Conservation (phyloP, 2,888 invertebrate genomes). For the Abrostola tripartita region DNA sequence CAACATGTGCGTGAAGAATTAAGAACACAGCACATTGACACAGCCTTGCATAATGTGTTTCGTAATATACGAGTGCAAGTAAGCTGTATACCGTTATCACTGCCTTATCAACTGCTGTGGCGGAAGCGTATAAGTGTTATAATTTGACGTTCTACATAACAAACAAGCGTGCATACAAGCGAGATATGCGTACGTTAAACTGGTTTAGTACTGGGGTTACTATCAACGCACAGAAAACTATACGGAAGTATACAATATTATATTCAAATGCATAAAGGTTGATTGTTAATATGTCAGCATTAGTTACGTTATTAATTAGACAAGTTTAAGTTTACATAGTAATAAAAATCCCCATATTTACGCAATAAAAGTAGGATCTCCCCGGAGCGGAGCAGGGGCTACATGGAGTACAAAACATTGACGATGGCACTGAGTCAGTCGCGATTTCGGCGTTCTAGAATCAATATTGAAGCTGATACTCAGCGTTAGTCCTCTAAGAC, state of each 20-base stretch:
- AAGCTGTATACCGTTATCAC: constrained; percentile 45
- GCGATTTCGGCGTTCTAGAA: constrained; percentile 77
- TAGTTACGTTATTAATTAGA: constrained; percentile 39
- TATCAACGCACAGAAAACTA: constrained; percentile 23
- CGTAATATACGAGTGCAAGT: constrained; percentile 39
- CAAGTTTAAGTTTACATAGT: constrained; percentile 33
- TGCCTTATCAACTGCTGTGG: constrained; percentile 40
- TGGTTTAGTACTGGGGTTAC: constrained; percentile 37
- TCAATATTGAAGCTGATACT: constrained; percentile 68
- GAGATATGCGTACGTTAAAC: constrained; percentile 34
- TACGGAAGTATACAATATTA: background rate
- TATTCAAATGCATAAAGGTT: constrained; percentile 15
- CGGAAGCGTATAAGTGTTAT: constrained; percentile 45
- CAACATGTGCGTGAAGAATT: constrained; percentile 37
- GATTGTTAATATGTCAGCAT: constrained; percentile 44
- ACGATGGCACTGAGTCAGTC: constrained; percentile 79
- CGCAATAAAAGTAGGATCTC: constrained; percentile 85
- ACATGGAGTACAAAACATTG: constrained; percentile 86
- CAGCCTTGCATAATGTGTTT: constrained; percentile 30
- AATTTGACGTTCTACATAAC: constrained; percentile 26
- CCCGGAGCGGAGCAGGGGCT: constrained; percentile 75
- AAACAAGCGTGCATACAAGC: constrained; percentile 44
- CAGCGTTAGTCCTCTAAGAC: constrained; percentile 56
- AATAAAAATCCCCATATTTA: constrained; percentile 80
- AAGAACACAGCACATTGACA: constrained; percentile 29